These are phyloP conservation scores for Malacosoma neustria DNA, from an alignment of 2,888 invertebrate species.

Conservation along the genomic window DNA sequence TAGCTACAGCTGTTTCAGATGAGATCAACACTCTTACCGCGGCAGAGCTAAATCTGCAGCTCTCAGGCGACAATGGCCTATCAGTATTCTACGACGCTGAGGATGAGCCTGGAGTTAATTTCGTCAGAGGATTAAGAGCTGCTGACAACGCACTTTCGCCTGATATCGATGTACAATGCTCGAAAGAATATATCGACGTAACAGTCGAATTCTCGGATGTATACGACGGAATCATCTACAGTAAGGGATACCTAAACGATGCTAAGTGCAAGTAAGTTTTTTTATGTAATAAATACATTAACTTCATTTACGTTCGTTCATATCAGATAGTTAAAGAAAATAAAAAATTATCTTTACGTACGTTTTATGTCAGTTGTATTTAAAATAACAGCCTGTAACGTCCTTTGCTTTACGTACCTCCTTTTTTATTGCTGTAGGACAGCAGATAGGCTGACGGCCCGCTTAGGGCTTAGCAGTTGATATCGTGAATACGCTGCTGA, in stretches of 20 bases:
- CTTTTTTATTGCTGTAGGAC: too few relatives aligned
- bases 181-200: conserved; percentile 73
- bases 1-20: conserved; percentile 69
- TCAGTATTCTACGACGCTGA: conserved; percentile 53
- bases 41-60: conserved; percentile 55
- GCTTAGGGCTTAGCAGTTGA: too few relatives aligned
- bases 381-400: too few relatives aligned
- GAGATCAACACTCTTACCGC: conserved; percentile 52
- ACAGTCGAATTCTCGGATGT: conserved; percentile 77
- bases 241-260: conserved; percentile 79
- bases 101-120: conserved; percentile 56
- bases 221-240: conserved; percentile 81
- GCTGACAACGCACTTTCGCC: conserved; percentile 63
- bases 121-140: conserved; percentile 62
- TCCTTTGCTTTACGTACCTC: too few relatives aligned
- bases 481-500: too few relatives aligned
- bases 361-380: too few relatives aligned
- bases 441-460: too few relatives aligned
- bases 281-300: not conserved
- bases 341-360: too few relatives aligned
- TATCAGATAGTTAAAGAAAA: too few relatives aligned
- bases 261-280: conserved; percentile 78
- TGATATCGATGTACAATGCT: conserved; percentile 78
- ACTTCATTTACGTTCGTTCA: too few relatives aligned
- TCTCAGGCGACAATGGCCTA: conserved; percentile 50